Conservation (phyloP, 2,113 vertebrate species). For the Chunga burmeisteri region DNA sequence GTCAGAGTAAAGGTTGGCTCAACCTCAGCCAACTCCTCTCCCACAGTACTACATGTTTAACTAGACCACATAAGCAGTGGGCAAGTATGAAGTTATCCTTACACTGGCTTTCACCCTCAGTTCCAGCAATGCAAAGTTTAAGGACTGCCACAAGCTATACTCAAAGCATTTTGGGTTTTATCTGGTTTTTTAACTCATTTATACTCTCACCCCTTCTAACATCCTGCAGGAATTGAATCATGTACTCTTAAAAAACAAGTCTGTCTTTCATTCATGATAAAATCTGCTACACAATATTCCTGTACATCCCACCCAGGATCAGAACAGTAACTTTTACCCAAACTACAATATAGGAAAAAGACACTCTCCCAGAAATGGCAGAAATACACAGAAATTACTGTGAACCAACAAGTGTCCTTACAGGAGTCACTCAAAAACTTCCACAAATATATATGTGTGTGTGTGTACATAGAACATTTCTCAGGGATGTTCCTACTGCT, state of each 20-base stretch:
- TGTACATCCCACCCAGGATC: not conserved
- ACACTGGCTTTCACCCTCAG: not conserved
- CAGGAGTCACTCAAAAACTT: not conserved
- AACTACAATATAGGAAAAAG: not conserved
- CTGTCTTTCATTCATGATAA: not conserved
- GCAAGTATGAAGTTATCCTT: not conserved
- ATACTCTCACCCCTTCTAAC: not conserved
- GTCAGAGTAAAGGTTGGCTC: not conserved
- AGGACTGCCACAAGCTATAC: not conserved
- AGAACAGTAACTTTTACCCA: not conserved
- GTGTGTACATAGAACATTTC: not conserved
- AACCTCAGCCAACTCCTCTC: not conserved
- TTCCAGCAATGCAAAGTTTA: not conserved
- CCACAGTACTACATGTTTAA: not conserved
- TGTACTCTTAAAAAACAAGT: not conserved
- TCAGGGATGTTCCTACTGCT: not conserved
- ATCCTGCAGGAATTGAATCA: not conserved
- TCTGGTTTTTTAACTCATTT: not conserved
- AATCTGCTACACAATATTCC: not conserved
- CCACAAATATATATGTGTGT: fast-evolving
- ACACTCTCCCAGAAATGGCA: not conserved
- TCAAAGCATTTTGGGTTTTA: not conserved
- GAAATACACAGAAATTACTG: not conserved
- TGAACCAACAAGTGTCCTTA: not conserved
- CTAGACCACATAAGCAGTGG: not conserved